Percentiles rank a stretch among this genome's conserved stretches.
Evolutionary conservation across 2,113 vertebrate species (phyloP).

Genomic region (Atherinomorus stipes): DNA sequence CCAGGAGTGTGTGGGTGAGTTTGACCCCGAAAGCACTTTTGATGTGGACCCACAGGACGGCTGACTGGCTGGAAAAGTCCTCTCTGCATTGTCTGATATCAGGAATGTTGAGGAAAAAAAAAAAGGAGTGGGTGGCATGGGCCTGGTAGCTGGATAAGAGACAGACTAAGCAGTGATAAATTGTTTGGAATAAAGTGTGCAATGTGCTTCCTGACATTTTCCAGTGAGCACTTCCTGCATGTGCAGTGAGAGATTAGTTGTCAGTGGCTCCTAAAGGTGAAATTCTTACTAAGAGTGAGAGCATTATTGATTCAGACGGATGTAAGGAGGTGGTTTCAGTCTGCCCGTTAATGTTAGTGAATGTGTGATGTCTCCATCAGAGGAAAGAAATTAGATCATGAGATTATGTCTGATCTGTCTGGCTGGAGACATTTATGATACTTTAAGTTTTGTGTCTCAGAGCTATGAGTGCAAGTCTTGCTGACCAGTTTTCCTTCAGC

Average conservation of each 20-base stretch:
- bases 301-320: constrained; percentile 1
- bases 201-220: constrained; percentile 54
- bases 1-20: constrained; percentile 70
- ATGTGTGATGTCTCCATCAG: constrained; percentile 27
- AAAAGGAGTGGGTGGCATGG: constrained; percentile 55
- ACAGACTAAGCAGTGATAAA: constrained; percentile 44
- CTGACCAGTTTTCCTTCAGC: not conserved
- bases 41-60: constrained; percentile 58
- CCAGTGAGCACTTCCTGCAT: constrained; percentile 30
- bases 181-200: constrained; percentile 50
- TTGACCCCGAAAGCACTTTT: constrained; percentile 56
- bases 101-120: constrained; percentile 34
- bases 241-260: constrained; percentile 30
- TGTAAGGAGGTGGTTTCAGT: not conserved
- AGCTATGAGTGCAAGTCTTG: not conserved
- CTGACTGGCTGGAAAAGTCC: constrained; percentile 66
- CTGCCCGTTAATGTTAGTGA: not conserved
- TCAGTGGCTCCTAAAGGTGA: constrained; percentile 1
- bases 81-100: constrained; percentile 60
- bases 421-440: not conserved
- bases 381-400: constrained; percentile 31
- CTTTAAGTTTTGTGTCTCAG: not conserved
- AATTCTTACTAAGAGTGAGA: constrained; percentile 12
- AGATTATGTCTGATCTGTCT: constrained; percentile 24
- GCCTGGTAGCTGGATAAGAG: constrained; percentile 58